phyloP scores from a whole-genome alignment of 2,113 vertebrate species.

The Gymnogyps californianus region DNA sequence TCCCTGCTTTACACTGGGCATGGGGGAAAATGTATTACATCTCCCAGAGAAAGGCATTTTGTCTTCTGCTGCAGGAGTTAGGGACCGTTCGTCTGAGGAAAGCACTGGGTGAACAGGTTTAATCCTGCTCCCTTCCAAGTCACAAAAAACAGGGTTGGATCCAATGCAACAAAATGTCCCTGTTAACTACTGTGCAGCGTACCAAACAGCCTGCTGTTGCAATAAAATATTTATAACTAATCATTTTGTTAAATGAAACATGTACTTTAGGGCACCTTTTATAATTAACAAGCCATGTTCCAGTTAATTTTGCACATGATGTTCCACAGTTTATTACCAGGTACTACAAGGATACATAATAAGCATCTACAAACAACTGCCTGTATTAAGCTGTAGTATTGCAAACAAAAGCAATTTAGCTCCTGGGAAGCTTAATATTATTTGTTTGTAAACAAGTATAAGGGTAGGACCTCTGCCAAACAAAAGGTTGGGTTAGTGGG shows the following conservation, averaged over 20 bases:
- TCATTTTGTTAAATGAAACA: constrained; percentile 30
- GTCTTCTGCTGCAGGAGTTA: neutral
- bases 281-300: constrained; percentile 6
- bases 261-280: neutral
- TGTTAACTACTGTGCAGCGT: neutral
- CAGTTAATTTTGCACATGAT: neutral
- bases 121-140: neutral
- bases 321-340: neutral
- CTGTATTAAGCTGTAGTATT: neutral
- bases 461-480: neutral
- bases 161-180: neutral
- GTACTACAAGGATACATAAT: neutral
- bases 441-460: neutral
- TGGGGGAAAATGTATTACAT: neutral
- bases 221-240: constrained; percentile 36
- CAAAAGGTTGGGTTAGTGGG: neutral
- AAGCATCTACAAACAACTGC: neutral
- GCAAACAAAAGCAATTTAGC: neutral
- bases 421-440: neutral
- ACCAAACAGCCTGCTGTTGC: neutral
- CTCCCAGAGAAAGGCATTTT: neutral
- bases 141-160: neutral
- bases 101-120: neutral
- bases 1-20: neutral
- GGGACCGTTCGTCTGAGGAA: neutral